Evolutionary conservation across 2,113 vertebrate species (phyloP), one percentile per base, ranked within the genome.

Genomic region (Leucosticte australis): DNA sequence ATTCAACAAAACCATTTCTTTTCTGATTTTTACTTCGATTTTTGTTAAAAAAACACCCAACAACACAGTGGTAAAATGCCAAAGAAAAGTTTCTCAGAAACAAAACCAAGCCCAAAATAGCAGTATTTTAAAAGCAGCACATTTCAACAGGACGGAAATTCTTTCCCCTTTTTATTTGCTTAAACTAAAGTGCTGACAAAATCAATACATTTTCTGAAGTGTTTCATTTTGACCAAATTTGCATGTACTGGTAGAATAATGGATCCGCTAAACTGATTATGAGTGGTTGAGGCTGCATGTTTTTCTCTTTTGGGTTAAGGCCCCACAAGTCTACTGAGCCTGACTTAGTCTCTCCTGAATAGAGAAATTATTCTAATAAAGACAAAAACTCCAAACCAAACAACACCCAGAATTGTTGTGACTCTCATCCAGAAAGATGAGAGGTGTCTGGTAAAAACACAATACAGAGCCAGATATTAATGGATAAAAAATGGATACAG

Each of bases 181-280:
- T 84, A 81, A 73, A 87, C 31, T 12, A 56, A 87, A 90, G 24
- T 63, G 75, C 67, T 92, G 91, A 84, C 65, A 82, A 92, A 95
- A 94, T 81, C 71, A 90, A 10, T 83, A 62, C 55, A 39, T 80
- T 69, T 92, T 59, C 68, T 50, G 47, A 94, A 90, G 83, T 88
- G 85, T 90, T 96, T 93, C 46, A 93, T 94, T 95, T 96, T 86
- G 83, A 67, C 53, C 47, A 78, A 89, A 93, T 92, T 86, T 91
- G 33, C 27, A 13, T 83, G 18, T 60, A 64, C 31, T 71, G 23
- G 33, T 83, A 83, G 37, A 86, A 78, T n/a, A 83, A 68, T 30
- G 26, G 39, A 67, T 56, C 47, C 35, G 17, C 31, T 70, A 27
- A 80, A 75, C 13, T 49, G 64, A 73, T 42, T 79, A 68, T 88